Percentiles rank a stretch among this genome's conserved stretches.
Evolutionary conservation across 2,888 invertebrate species (phyloP).

Genomic region (Xanthorhoe designata): DNA sequence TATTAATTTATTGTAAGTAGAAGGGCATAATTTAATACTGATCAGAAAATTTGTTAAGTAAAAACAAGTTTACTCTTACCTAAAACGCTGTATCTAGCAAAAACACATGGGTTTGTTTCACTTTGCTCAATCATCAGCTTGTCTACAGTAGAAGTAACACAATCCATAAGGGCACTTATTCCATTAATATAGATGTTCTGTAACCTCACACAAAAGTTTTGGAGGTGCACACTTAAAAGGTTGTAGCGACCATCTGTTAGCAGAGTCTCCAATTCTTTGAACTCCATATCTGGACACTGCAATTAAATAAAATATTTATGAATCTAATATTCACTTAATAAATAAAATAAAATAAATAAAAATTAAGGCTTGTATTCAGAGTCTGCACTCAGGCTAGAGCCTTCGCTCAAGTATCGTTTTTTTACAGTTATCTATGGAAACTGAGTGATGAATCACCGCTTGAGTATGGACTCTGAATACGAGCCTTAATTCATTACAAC

Average conservation of each 20-base stretch:
- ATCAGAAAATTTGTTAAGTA: too few species aligned
- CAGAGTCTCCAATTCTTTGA: slow-evolving; percentile 87
- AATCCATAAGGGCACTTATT: slow-evolving; percentile 88
- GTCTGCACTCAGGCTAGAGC: too few species aligned
- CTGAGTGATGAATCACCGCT: too few species aligned
- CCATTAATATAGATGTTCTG: slow-evolving; percentile 86
- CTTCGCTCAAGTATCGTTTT: too few species aligned
- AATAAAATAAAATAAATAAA: not conserved
- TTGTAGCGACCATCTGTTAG: slow-evolving; percentile 87
- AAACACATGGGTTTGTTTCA: slow-evolving; percentile 76
- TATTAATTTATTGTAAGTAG: too few species aligned
- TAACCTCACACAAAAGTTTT: slow-evolving; percentile 86
- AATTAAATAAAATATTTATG: slow-evolving; percentile 6
- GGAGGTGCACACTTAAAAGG: slow-evolving; percentile 84
- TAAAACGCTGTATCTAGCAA: slow-evolving; percentile 88
- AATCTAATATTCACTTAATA: not conserved
- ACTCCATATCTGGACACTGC: slow-evolving; percentile 91
- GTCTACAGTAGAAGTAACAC: slow-evolving; percentile 85
- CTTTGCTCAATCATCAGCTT: slow-evolving; percentile 85
- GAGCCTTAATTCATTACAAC: not conserved
- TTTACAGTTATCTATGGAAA: too few species aligned
- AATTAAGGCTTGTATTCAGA: too few species aligned
- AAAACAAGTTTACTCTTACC: slow-evolving; percentile 83
- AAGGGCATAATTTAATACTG: too few species aligned
- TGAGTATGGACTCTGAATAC: too few species aligned